These are phyloP conservation scores for Cardiocondyla obscurior DNA, from an alignment of 1,140 invertebrate species.

Conservation along the genomic window DNA sequence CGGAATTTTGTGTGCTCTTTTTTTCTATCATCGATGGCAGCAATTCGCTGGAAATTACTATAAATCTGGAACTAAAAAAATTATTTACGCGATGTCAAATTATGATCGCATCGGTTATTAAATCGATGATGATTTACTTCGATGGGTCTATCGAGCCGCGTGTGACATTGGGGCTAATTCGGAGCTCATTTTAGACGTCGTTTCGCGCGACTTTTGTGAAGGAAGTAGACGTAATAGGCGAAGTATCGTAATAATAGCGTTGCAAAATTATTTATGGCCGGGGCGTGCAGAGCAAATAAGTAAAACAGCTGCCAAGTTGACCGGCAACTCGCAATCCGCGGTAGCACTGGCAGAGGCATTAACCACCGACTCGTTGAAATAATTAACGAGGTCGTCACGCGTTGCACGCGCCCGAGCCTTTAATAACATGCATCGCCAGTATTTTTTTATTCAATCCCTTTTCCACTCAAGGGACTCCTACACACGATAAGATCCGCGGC, in stretches of 20 bases:
- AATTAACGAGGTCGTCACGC: constrained; percentile 81
- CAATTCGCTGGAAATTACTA: not conserved
- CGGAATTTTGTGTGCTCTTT: not conserved
- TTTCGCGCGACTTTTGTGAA: constrained; percentile 56
- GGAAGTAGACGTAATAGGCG: constrained; percentile 68
- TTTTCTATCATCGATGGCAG: not conserved
- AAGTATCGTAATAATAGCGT: constrained; percentile 75
- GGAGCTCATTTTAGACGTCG: constrained; percentile 49
- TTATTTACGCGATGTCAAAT: not conserved
- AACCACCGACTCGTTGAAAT: constrained; percentile 81
- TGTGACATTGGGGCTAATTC: constrained; percentile 38
- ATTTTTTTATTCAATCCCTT: constrained; percentile 39
- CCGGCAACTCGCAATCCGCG: constrained; percentile 71
- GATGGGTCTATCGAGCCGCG: not conserved
- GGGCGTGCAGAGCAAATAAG: constrained; percentile 81
- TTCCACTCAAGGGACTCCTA: not conserved
- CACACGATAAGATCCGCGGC: not conserved
- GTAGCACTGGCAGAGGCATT: constrained; percentile 74
- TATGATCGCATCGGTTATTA: not conserved
- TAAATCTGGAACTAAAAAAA: not conserved
- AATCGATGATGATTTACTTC: not conserved
- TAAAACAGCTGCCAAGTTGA: constrained; percentile 81
- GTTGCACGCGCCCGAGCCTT: constrained; percentile 50
- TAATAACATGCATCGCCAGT: constrained; percentile 10
- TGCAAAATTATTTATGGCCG: constrained; percentile 78